A percentile compares a stretch with the other conserved stretches of the same genome.
phyloP scores from a whole-genome alignment of 2,888 invertebrate genomes.

The Pediacus dermestoides region DNA sequence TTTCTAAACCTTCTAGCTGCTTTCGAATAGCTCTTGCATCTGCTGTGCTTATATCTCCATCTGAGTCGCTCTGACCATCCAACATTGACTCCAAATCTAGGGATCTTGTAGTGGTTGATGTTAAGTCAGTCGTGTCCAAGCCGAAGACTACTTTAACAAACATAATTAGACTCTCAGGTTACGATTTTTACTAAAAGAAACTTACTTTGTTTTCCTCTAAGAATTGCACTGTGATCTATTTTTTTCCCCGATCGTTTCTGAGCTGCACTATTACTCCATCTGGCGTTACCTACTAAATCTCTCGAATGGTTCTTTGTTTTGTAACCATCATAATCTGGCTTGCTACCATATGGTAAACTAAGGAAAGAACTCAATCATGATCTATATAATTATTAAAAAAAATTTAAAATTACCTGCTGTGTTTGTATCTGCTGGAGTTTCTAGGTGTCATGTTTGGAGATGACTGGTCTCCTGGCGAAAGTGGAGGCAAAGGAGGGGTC shows the following conservation, averaged over 20 bases:
- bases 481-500: conserved; percentile 73
- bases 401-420: conserved; percentile 40
- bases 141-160: conserved; percentile 64
- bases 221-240: conserved; percentile 52
- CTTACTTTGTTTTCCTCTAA: conserved; percentile 61
- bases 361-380: conserved; percentile 26
- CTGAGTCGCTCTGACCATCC: conserved; percentile 65
- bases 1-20: conserved; percentile 78
- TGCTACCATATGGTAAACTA: conserved; percentile 64
- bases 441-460: conserved; percentile 50
- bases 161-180: conserved; percentile 5
- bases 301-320: conserved; percentile 45
- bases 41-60: conserved; percentile 71
- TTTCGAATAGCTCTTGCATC: conserved; percentile 76
- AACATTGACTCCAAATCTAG: conserved; percentile 75
- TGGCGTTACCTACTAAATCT: conserved; percentile 33
- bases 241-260: conserved; percentile 54
- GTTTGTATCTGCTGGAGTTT: conserved; percentile 50
- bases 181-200: conserved; percentile 20
- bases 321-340: conserved; percentile 57
- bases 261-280: conserved; percentile 40
- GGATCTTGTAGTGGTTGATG: conserved; percentile 74
- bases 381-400: neutral
- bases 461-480: conserved; percentile 63
- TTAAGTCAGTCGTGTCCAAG: conserved; percentile 70